phyloP scores from a whole-genome alignment of 2,113 vertebrate genomes.

The Misgurnus mizolepis region DNA sequence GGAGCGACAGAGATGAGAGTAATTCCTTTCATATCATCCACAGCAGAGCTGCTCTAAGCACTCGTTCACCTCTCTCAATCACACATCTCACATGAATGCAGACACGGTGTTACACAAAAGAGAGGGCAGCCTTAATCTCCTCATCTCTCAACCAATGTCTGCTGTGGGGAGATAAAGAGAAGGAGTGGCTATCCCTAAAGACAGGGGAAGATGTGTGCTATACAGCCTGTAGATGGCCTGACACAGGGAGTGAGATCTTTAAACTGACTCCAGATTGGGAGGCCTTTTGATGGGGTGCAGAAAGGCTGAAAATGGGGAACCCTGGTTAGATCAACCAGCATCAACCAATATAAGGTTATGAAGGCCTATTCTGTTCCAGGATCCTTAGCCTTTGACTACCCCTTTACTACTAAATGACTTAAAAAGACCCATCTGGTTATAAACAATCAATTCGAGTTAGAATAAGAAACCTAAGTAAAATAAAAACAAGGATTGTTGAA shows the following conservation, averaged over 20 bases:
- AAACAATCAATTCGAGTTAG: no score
- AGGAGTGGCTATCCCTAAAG: constrained; percentile 37
- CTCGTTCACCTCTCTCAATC: constrained; percentile 44
- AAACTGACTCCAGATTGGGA: not conserved
- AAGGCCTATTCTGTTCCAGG: no score
- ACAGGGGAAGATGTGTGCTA: constrained; percentile 3
- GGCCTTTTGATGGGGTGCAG: not conserved
- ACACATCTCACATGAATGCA: constrained; percentile 35
- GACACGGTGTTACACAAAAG: constrained; percentile 12
- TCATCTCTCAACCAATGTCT: constrained; percentile 40
- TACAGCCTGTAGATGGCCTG: constrained; percentile 12
- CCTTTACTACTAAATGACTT: no score
- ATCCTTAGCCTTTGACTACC: no score
- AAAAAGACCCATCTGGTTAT: no score
- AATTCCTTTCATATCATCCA: constrained; percentile 43
- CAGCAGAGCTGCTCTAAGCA: constrained; percentile 38
- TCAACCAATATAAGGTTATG: no score
- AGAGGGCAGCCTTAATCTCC: constrained; percentile 36
- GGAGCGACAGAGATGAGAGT: constrained; percentile 33
- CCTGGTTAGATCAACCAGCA: not conserved
- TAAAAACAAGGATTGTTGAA: no score
- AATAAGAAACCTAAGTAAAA: no score
- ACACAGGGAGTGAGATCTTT: constrained; percentile 2
- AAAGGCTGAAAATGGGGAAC: no score
- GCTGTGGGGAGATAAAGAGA: constrained; percentile 44